Conservation (phyloP, 1,140 invertebrate species). For the Pomacea maculata region DNA sequence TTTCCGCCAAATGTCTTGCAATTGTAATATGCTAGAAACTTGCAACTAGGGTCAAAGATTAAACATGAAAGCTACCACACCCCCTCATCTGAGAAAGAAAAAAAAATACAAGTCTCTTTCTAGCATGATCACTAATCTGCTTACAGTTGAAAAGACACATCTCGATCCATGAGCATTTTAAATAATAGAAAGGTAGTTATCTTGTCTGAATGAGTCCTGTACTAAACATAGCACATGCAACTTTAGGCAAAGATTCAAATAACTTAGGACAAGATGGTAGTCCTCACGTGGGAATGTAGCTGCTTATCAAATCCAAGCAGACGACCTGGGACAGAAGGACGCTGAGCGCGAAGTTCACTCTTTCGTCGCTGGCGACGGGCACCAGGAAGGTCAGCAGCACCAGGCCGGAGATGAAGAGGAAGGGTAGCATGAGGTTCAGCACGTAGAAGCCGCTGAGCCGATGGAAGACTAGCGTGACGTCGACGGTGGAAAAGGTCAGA, state of each 20-base stretch:
- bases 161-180: background rate
- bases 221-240: background rate
- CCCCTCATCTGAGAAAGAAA: no score
- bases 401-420: constrained; percentile 3
- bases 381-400: constrained; percentile 68
- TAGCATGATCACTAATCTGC: background rate
- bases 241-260: background rate
- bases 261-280: background rate
- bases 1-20: no score
- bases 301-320: constrained; percentile 78
- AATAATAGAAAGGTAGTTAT: background rate
- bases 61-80: no score
- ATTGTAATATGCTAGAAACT: no score
- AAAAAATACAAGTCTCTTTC: no score
- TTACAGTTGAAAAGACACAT: background rate
- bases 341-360: constrained; percentile 78
- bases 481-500: background rate
- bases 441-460: background rate
- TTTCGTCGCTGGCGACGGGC: constrained; percentile 70
- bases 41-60: no score
- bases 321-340: constrained; percentile 66
- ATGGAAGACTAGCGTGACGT: background rate
- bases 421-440: constrained; percentile 6
- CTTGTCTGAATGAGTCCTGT: background rate
- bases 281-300: constrained; percentile 78